These are phyloP conservation scores for Pseudomugil tenellus DNA, from an alignment of 2,797 vertebrate genomes.

Conservation along the genomic window DNA sequence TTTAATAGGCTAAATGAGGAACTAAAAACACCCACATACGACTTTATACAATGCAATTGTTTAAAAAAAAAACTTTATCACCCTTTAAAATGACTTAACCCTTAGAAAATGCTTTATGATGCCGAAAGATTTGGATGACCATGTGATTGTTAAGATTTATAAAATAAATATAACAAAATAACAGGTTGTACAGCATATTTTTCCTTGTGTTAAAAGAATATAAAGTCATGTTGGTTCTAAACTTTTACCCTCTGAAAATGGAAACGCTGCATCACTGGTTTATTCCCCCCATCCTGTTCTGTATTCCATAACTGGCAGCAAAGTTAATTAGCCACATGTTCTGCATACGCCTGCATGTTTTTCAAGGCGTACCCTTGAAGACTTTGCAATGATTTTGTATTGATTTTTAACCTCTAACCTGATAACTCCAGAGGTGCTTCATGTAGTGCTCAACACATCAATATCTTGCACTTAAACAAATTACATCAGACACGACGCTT, in stretches of 20 bases:
- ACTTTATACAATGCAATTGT: too few relatives aligned
- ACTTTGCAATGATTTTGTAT: slow-evolving; percentile 32
- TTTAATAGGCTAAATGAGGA: too few relatives aligned
- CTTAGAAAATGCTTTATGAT: too few relatives aligned
- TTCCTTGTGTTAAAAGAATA: background rate
- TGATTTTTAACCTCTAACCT: slow-evolving; percentile 31
- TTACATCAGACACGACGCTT: slow-evolving; percentile 9
- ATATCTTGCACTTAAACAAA: slow-evolving; percentile 18
- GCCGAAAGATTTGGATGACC: too few relatives aligned
- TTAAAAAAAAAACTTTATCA: too few relatives aligned
- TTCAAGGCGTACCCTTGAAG: slow-evolving; percentile 4
- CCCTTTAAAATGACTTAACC: too few relatives aligned
- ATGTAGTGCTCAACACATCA: background rate
- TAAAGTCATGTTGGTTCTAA: background rate
- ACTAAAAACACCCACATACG: too few relatives aligned
- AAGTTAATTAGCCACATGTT: background rate
- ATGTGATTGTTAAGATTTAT: too few relatives aligned
- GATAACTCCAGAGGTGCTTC: slow-evolving; percentile 12
- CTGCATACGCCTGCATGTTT: background rate
- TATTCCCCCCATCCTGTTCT: background rate
- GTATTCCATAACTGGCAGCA: background rate
- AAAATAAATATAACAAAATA: too few relatives aligned
- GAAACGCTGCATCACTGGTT: too few relatives aligned
- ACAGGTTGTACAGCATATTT: background rate
- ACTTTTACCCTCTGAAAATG: background rate